A percentile compares a stretch with the other conserved stretches of the same genome.
These are phyloP conservation scores for Chrysodeixis includens DNA, from an alignment of 2,888 invertebrate genomes.

Conservation along the genomic window DNA sequence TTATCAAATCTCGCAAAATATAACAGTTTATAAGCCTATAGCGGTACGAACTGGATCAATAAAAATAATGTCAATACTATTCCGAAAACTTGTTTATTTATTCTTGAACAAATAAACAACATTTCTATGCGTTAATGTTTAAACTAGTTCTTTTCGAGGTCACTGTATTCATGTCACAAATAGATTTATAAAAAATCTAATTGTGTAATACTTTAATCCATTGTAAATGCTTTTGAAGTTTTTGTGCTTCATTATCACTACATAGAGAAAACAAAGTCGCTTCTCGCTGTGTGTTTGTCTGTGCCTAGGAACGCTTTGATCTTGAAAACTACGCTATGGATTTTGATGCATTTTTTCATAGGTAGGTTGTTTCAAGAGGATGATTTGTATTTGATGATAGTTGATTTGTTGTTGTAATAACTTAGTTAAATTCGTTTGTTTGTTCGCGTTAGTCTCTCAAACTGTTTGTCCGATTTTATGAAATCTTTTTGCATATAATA, in stretches of 20 bases:
- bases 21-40: not conserved
- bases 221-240: conserved; percentile 22
- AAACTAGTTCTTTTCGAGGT: conserved; percentile 38
- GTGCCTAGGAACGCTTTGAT: too few relatives aligned
- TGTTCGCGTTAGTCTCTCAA: too few relatives aligned
- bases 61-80: conserved; percentile 2
- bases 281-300: too few relatives aligned
- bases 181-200: conserved; percentile 18
- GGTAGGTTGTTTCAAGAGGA: too few relatives aligned
- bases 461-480: too few relatives aligned
- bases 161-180: conserved; percentile 12
- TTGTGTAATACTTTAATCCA: conserved; percentile 31
- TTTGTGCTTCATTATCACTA: conserved; percentile 1
- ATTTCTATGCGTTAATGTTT: conserved; percentile 25
- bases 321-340: too few relatives aligned
- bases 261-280: too few relatives aligned
- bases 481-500: too few relatives aligned
- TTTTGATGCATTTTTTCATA: too few relatives aligned
- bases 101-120: not conserved
- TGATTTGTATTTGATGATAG: too few relatives aligned
- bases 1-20: not conserved
- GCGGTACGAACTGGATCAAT: not conserved
- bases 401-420: too few relatives aligned
- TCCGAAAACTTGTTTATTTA: conserved; percentile 1
- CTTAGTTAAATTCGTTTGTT: too few relatives aligned